Evolutionary conservation across 1,140 invertebrate genomes (phyloP).

Genomic region (Cydia splendana): DNA sequence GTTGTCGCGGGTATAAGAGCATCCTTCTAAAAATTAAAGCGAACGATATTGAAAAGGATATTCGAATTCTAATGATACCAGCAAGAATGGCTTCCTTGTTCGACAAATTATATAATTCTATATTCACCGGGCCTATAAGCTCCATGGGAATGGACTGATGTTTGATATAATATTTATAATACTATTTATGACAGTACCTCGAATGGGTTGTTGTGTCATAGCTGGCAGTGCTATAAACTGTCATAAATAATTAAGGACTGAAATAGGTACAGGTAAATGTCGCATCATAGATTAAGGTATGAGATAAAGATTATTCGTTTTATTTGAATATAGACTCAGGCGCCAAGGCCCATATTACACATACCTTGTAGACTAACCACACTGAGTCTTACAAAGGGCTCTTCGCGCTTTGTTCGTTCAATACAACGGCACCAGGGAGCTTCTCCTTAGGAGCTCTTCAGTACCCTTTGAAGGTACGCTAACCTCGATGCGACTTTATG

Average conservation of each 20-base stretch:
- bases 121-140: background rate
- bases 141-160: constrained; percentile 12
- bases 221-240: background rate
- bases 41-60: background rate
- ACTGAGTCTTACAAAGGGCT: too few relatives aligned
- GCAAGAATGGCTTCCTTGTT: background rate
- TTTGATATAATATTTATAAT: background rate
- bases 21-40: background rate
- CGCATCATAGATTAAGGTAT: background rate
- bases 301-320: too few relatives aligned
- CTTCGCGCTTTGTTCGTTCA: too few relatives aligned
- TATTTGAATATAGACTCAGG: background rate
- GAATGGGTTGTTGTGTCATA: background rate
- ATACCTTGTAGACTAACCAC: too few relatives aligned
- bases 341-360: too few relatives aligned
- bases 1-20: constrained; percentile 23
- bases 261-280: background rate
- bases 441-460: too few relatives aligned
- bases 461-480: too few relatives aligned
- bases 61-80: background rate
- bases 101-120: background rate
- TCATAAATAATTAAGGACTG: background rate
- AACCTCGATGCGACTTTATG: too few relatives aligned
- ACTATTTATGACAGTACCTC: background rate
- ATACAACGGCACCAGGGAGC: too few relatives aligned